phyloP scores from a whole-genome alignment of 2,888 invertebrate genomes.

The Trichogramma evanescens region DNA sequence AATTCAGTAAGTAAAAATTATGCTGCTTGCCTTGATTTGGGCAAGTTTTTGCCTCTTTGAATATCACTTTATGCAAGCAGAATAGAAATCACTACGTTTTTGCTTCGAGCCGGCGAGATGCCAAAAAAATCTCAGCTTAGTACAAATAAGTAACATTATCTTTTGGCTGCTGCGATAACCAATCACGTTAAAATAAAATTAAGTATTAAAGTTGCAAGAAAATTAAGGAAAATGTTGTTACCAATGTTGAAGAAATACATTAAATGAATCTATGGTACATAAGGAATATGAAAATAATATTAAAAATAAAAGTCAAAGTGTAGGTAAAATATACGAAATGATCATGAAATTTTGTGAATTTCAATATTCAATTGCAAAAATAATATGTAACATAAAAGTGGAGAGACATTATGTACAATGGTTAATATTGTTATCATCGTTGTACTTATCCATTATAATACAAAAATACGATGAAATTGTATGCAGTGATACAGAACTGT shows the following conservation, averaged over 20 bases:
- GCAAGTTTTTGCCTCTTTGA: no score
- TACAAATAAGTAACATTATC: slow-evolving; percentile 13
- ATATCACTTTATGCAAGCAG: no score
- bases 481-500: slow-evolving; percentile 7
- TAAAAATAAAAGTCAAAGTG: slow-evolving; percentile 11
- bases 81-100: no score
- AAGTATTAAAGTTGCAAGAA: slow-evolving; percentile 29
- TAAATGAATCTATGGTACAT: slow-evolving; percentile 21
- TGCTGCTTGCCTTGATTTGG: no score
- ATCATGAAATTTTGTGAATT: slow-evolving; percentile 13
- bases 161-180: slow-evolving; percentile 43
- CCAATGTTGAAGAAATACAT: slow-evolving; percentile 39
- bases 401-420: neutral
- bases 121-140: no score
- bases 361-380: slow-evolving; percentile 25
- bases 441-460: slow-evolving; percentile 22
- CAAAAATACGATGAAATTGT: slow-evolving; percentile 18
- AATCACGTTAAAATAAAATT: slow-evolving; percentile 46
- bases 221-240: slow-evolving; percentile 37
- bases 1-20: no score
- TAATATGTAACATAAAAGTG: slow-evolving; percentile 9
- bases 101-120: no score
- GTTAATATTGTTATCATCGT: slow-evolving; percentile 12
- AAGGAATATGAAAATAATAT: slow-evolving; percentile 17
- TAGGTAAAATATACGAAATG: slow-evolving; percentile 1